Percentiles rank a stretch among this genome's conserved stretches.
phyloP scores from a whole-genome alignment of 1,140 invertebrate species.

The Idris sp. region DNA sequence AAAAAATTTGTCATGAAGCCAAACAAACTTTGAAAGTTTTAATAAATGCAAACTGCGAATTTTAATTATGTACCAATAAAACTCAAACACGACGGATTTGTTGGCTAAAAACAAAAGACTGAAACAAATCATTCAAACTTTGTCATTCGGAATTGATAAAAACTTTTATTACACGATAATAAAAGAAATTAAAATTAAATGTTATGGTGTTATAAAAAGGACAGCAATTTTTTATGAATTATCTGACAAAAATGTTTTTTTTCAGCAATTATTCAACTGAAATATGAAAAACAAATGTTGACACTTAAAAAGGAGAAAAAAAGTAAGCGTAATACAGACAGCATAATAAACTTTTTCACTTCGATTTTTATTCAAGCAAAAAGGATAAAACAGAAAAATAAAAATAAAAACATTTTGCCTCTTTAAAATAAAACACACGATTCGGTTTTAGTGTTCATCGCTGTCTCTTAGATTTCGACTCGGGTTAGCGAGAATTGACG shows the following conservation, averaged over 20 bases:
- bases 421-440: conserved; percentile 30
- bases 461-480: conserved; percentile 22
- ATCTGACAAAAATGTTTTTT: no score
- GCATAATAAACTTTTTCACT: conserved; percentile 13
- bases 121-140: not conserved
- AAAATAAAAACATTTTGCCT: conserved; percentile 17
- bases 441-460: conserved; percentile 32
- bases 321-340: not conserved
- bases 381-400: not conserved
- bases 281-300: conserved; percentile 1
- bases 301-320: not conserved
- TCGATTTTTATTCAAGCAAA: conserved; percentile 1
- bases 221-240: no score
- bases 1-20: no score
- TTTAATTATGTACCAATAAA: not conserved
- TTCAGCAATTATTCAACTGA: conserved; percentile 1
- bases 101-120: not conserved
- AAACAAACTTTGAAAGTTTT: not conserved
- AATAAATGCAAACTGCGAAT: not conserved
- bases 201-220: no score
- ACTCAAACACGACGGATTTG: not conserved
- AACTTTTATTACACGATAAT: conserved; percentile 3
- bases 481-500: conserved; percentile 46
- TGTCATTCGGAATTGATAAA: not conserved
- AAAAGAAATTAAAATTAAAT: no score